A percentile compares a stretch with the other conserved stretches of the same genome.
phyloP scores from a whole-genome alignment of 2,797 vertebrate species.

The Urosaurus nigricauda region DNA sequence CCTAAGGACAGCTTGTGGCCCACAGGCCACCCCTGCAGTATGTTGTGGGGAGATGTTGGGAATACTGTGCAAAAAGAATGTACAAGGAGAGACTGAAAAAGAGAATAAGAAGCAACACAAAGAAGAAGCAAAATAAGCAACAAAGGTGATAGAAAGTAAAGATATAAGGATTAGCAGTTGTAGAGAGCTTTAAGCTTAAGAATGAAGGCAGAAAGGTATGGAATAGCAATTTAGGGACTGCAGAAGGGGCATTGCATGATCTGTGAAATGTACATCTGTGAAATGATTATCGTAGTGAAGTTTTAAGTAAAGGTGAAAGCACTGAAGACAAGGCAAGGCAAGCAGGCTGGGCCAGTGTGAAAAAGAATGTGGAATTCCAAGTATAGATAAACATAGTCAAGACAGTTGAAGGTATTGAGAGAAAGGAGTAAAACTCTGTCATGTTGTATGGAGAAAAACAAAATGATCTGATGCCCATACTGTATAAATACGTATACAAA shows the following conservation, averaged over 20 bases:
- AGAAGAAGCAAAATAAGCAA: no score
- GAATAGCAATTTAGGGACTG: neutral
- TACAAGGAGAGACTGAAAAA: neutral
- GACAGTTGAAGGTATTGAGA: no score
- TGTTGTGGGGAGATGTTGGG: neutral
- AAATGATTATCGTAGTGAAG: neutral
- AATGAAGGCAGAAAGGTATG: neutral
- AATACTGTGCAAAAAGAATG: neutral
- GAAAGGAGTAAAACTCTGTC: neutral
- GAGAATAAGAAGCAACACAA: no score
- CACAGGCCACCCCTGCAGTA: no score
- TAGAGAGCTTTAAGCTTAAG: neutral
- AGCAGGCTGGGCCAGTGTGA: neutral
- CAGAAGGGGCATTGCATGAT: no score
- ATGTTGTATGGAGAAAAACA: neutral
- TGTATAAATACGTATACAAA: neutral
- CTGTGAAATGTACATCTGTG: neutral
- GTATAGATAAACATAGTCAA: neutral
- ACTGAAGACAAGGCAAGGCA: neutral
- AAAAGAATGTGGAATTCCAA: neutral
- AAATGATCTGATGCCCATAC: neutral
- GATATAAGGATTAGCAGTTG: neutral
- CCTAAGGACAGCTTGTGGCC: no score
- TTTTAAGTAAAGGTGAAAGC: neutral
- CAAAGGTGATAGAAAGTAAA: neutral